Base-by-base conservation (phyloP, 23 tunicate genomes). In the Aplidium turbinatum region DNA sequence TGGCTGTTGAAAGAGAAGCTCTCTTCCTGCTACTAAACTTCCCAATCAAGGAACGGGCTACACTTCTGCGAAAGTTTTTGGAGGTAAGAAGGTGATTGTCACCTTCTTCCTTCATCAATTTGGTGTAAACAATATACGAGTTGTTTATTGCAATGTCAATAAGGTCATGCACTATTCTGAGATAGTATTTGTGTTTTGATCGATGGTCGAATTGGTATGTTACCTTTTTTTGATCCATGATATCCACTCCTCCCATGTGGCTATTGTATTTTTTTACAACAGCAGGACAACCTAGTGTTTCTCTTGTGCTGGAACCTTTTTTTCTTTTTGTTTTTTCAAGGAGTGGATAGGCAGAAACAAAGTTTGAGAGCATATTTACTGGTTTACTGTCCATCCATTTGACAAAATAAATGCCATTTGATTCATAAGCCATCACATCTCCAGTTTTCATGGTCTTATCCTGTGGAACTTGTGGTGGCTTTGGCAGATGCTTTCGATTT, bases 141-240 rank as follows among this genome's bases (percentile, higher is more conserved):
- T 60, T 60, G 35, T 60, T 60, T 29, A 60, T 31, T 4, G 67
- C 67, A 25, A 60, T 60, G 38, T 60, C 67, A 26, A 60, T 29
- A 26, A 60, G 35, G 31, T 60, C 67, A 60, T 9, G 31, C 5
- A 60, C 35, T 27, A 60, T 31, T 6, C 67, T 26, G 9, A 60
- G 67, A 60, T 60, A 60, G n/a, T 60, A 60, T 29, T 60, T 60
- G 22, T 29, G 7, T 27, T 60, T 60, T 60, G 67, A 60, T 60
- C 67, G 9, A 29, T 60, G 67, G 35, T 60, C 67, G 31, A 60
- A 60, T 31, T 60, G 67, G 35, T 60, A 60, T 7, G 67, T 60
- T 4, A n/a, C 67, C 31, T 60, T 60, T n/a, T 60, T 60, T 31
- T 60, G 35, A 31, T 60, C 67, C 67, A 60, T 60, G 34, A 60